Evolutionary conservation across 2,888 invertebrate species (phyloP), one percentile per base, ranked within the genome.

Genomic region (Pseudococcus longispinus): DNA sequence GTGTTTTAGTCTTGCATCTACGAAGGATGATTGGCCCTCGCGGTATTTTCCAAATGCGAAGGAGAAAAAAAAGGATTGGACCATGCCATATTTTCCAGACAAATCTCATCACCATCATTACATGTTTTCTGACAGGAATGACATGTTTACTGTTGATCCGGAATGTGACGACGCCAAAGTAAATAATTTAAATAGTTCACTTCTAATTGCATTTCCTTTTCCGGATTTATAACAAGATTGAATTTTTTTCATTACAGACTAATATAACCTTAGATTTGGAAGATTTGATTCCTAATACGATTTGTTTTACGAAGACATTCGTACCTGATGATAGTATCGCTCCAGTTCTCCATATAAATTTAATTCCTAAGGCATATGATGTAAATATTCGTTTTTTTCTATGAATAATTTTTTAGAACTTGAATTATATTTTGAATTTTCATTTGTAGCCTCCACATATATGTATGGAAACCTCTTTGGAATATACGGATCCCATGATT

Each of bases 151-250:
- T 51, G 89, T 91, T 37, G 90, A 91, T 84, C 88, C 89, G 0
- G 88, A 91, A 0, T 95, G 95, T 90, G 95, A 95, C 90, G 93
- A 95, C 91, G 95, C 92, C 83, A 92, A 93, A 91, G 95, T 94
- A 90, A 89, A 88, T 88, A 13, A 15, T 46, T 13, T 8, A 6
- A 37, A 37, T 46, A 13, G 2, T 46, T 46, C 13, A 15, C 44
- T 11, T 46, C 13, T 15, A 46, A 46, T 26, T 51, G 23, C 23
- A 26, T 74, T 42, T 85, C 86, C 46, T 83, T 23, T 23, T 23
- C 6, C 23, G 51, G n/a, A n/a, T 55, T n/a, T 55, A 2, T 23
- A 20, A 23, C 0, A 20, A n/a, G 4, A n/a, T 51, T 60, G 0
- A 23, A 23, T 60, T 60, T 60, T 23, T 88, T 88, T 88, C 70